Percentiles rank a stretch among this genome's conserved stretches.
Conservation (phyloP, 2,113 vertebrate species). For the Bettongia penicillata region DNA sequence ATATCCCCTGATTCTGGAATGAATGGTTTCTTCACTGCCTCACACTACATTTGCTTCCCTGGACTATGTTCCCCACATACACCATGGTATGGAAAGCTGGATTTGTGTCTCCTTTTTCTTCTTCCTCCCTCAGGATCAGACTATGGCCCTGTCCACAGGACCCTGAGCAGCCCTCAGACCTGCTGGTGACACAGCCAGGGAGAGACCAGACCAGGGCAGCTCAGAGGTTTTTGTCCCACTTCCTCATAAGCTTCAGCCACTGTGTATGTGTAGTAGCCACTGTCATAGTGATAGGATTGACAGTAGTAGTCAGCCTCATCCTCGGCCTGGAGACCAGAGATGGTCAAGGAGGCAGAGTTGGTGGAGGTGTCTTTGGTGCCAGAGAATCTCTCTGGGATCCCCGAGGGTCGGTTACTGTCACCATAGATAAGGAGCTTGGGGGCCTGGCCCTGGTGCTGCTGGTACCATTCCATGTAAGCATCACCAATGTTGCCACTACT, state of each 20-base stretch:
- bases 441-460: not conserved
- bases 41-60: no score
- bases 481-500: accelerated
- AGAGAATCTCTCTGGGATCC: not conserved
- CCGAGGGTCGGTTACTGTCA: accelerated
- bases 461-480: not conserved
- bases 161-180: not conserved
- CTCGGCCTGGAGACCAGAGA: not conserved
- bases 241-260: not conserved
- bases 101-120: not conserved
- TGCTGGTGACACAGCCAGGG: not conserved
- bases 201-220: not conserved
- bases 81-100: not conserved
- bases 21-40: no score
- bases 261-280: not conserved
- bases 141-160: no score
- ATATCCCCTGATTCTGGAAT: no score
- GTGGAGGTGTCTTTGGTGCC: not conserved
- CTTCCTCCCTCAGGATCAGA: no score
- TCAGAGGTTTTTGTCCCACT: not conserved
- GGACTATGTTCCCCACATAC: not conserved
- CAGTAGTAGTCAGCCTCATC: not conserved
- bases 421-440: accelerated
- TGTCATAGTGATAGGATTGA: not conserved
- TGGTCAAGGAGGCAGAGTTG: not conserved